Percentiles rank a stretch among this genome's conserved stretches.
Evolutionary conservation across 1,140 invertebrate species (phyloP).

Genomic region (Chelonus insularis): DNA sequence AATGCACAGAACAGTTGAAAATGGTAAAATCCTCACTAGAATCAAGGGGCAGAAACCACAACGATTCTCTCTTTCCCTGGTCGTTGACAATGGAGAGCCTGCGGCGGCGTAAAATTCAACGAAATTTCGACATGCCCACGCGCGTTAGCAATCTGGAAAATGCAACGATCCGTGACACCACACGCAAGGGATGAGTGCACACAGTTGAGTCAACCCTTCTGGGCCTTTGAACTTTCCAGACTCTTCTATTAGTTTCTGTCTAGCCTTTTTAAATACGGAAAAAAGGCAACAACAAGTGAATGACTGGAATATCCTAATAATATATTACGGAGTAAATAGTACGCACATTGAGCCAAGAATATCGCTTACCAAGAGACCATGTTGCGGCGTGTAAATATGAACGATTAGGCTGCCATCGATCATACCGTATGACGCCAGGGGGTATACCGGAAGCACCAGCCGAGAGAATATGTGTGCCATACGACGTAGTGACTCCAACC

Average conservation of each 20-base stretch:
- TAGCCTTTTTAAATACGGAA: background rate
- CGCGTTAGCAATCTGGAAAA: conserved; percentile 27
- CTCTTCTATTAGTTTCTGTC: background rate
- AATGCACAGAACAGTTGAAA: conserved; percentile 1
- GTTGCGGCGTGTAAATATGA: conserved; percentile 43
- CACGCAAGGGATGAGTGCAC: conserved; percentile 2
- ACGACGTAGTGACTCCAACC: conserved; percentile 1
- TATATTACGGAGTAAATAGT: conserved; percentile 14
- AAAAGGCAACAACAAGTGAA: background rate
- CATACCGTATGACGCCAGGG: conserved; percentile 32
- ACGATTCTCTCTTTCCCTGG: background rate
- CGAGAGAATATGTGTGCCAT: conserved; percentile 15
- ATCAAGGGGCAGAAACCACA: conserved; percentile 9
- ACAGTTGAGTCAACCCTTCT: conserved; percentile 18
- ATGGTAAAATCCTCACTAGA: background rate
- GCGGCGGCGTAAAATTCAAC: conserved; percentile 23
- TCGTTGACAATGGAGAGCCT: conserved; percentile 12
- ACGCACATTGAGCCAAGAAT: background rate
- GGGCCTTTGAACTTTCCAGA: conserved; percentile 22
- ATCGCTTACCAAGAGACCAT: conserved; percentile 14
- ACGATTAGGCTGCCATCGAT: conserved; percentile 50
- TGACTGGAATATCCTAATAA: background rate
- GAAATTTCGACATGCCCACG: conserved; percentile 22
- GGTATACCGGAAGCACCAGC: conserved; percentile 17
- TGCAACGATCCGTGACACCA: conserved; percentile 24